A percentile compares a stretch with the other conserved stretches of the same genome.
These are phyloP conservation scores for Rhodeus uyekii DNA, from an alignment of 2,797 vertebrate species.

Conservation along the genomic window DNA sequence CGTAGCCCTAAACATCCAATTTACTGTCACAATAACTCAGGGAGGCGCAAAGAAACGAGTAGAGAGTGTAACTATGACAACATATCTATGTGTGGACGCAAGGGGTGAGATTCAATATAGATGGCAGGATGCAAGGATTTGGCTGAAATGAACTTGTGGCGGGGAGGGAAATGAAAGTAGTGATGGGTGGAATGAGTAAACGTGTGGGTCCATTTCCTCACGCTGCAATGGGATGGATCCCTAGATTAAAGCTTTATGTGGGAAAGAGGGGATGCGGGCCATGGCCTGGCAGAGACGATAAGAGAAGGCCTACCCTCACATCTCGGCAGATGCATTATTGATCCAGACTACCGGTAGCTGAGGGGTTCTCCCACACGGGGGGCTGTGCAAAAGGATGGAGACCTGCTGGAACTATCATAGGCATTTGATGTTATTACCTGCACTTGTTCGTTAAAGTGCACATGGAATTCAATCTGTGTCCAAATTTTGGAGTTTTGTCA, in stretches of 20 bases:
- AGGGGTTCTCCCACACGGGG: slow-evolving; percentile 65
- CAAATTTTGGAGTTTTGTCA: slow-evolving; percentile 16
- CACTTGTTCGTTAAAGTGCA: neutral
- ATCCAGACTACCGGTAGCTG: slow-evolving; percentile 72
- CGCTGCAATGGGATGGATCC: slow-evolving; percentile 63
- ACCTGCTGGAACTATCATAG: slow-evolving; percentile 17
- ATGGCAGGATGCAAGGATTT: slow-evolving; percentile 50
- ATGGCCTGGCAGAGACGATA: slow-evolving; percentile 77
- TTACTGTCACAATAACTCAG: slow-evolving; percentile 52
- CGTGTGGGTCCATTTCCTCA: slow-evolving; percentile 45
- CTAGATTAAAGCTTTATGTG: slow-evolving; percentile 75
- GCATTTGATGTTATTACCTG: slow-evolving; percentile 28
- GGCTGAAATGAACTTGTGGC: slow-evolving; percentile 49
- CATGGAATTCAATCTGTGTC: neutral
- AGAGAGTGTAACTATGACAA: slow-evolving; percentile 62
- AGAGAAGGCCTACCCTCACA: slow-evolving; percentile 79
- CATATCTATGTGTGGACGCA: slow-evolving; percentile 45
- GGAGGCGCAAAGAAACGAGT: slow-evolving; percentile 42
- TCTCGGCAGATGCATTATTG: slow-evolving; percentile 77
- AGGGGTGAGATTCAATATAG: slow-evolving; percentile 52
- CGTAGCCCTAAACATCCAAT: slow-evolving; percentile 55
- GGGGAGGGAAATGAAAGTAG: slow-evolving; percentile 40
- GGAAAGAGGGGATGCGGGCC: slow-evolving; percentile 50
- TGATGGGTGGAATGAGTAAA: slow-evolving; percentile 39
- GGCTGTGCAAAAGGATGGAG: neutral